Conservation (phyloP, 2,113 vertebrate species). For the Notothenia rossii region DNA sequence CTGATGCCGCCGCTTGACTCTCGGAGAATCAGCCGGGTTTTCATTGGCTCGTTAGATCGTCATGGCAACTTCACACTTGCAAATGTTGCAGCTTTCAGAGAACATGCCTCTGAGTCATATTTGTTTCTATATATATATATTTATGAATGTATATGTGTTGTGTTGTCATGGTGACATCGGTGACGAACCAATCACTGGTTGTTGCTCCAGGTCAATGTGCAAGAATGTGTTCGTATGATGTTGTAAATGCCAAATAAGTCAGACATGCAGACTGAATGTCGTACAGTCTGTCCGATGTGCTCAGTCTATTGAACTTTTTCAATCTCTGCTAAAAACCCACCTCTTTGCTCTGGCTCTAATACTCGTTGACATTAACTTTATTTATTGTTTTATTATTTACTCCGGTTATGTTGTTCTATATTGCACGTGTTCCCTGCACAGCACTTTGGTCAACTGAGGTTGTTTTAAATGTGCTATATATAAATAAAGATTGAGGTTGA, state of each 20-base stretch:
- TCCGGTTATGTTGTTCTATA: no score
- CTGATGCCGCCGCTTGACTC: background rate
- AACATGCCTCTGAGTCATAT: constrained; percentile 30
- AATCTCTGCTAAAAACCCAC: no score
- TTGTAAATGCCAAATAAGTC: background rate
- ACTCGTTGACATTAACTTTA: no score
- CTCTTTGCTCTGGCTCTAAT: no score
- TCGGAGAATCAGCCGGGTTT: constrained; percentile 10
- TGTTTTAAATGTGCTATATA: no score
- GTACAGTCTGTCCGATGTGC: no score
- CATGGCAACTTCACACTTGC: constrained; percentile 49
- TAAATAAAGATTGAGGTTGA: no score
- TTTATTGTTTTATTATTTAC: no score
- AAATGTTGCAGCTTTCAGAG: constrained; percentile 30
- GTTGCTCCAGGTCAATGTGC: background rate
- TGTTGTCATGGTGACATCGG: background rate
- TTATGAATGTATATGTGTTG: background rate
- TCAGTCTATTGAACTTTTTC: no score
- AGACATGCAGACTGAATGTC: background rate
- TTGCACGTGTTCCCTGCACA: no score
- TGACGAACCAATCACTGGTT: background rate
- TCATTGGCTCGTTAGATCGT: constrained; percentile 24
- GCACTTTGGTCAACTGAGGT: no score
- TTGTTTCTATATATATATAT: background rate
- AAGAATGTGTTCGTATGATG: background rate